These are phyloP conservation scores for Maconellicoccus hirsutus DNA, from an alignment of 1,140 invertebrate genomes.

Conservation along the genomic window DNA sequence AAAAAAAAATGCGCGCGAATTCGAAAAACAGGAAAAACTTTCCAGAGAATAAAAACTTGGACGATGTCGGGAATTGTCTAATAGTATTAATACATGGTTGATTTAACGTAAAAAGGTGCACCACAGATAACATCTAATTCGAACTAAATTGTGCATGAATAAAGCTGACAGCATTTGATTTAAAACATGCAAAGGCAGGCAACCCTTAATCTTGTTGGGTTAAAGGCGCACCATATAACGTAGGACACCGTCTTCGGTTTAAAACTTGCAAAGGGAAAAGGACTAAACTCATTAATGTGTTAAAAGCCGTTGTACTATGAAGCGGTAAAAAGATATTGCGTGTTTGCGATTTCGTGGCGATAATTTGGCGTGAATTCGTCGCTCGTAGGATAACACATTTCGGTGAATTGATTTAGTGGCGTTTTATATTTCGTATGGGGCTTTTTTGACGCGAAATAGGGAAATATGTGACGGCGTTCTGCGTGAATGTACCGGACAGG, in stretches of 20 bases:
- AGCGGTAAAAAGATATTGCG: neutral
- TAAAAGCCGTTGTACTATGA: neutral
- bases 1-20: neutral
- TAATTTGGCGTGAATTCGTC: neutral
- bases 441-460: too few species aligned
- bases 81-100: neutral
- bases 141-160: conserved; percentile 5
- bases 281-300: conserved; percentile 7
- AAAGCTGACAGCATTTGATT: conserved; percentile 4
- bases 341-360: neutral
- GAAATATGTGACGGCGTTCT: too few species aligned
- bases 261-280: neutral
- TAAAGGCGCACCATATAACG: neutral
- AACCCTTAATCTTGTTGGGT: neutral
- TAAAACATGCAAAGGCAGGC: neutral
- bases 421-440: too few species aligned
- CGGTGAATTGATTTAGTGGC: too few species aligned
- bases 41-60: neutral
- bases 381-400: too few species aligned
- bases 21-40: neutral
- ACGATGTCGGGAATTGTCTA: neutral
- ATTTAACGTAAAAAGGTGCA: conserved; percentile 5
- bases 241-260: neutral
- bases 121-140: neutral
- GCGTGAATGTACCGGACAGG: too few species aligned